phyloP scores from a whole-genome alignment of 2,113 vertebrate species.

The Cariama cristata region DNA sequence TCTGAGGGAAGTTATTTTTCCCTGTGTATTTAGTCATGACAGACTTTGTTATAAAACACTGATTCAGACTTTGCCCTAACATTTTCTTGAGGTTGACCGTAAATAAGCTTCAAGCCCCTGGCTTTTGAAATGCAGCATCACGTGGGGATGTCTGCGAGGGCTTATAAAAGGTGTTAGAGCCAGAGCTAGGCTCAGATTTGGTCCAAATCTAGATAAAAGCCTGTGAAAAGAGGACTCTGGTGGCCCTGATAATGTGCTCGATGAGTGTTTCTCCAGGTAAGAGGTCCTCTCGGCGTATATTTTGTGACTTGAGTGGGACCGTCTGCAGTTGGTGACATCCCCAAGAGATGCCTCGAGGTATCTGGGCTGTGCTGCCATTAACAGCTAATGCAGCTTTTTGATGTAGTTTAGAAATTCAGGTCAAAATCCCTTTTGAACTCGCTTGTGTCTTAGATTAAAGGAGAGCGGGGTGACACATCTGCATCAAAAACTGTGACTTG shows the following conservation, averaged over 20 bases:
- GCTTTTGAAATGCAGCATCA: not conserved
- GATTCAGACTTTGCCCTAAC: not conserved
- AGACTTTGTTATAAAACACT: not conserved
- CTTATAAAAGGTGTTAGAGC: not conserved
- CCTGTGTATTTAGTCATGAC: not conserved
- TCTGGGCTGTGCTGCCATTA: not conserved
- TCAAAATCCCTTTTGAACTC: not conserved
- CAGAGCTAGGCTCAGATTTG: not conserved
- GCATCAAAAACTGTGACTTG: fast-evolving
- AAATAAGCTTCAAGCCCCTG: not conserved
- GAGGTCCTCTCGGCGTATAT: fast-evolving
- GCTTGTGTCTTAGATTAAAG: not conserved
- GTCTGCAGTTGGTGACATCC: not conserved
- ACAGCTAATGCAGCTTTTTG: not conserved
- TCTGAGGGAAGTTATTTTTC: not conserved
- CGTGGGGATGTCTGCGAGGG: not conserved
- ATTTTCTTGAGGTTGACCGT: not conserved
- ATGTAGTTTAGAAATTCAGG: not conserved
- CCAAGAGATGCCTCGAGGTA: fast-evolving
- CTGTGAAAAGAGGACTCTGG: not conserved
- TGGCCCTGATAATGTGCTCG: not conserved
- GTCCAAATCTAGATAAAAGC: not conserved
- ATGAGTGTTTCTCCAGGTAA: not conserved
- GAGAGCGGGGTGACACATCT: not conserved
- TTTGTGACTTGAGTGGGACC: not conserved